phyloP scores from a whole-genome alignment of 2,113 vertebrate species.

The Serilophus lunatus region DNA sequence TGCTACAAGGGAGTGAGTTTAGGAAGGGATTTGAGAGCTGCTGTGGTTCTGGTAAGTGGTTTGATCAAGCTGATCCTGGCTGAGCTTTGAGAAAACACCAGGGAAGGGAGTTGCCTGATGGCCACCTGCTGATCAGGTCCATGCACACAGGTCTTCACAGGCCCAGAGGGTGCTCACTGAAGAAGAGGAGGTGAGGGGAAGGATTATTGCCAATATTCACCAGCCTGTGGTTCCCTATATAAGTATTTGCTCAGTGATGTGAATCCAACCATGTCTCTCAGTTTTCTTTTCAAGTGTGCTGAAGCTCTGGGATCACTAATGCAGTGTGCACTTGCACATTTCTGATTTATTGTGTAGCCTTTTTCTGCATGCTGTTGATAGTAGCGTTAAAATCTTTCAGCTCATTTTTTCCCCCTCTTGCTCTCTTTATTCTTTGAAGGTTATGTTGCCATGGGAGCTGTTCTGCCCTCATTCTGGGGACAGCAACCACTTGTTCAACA shows the following conservation, averaged over 20 bases:
- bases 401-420: accelerated
- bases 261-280: neutral
- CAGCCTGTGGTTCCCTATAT: neutral
- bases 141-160: neutral
- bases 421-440: slow-evolving; percentile 70
- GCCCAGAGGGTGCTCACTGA: neutral
- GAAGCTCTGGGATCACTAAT: neutral
- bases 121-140: neutral
- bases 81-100: neutral
- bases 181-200: neutral
- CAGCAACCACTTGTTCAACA: slow-evolving; percentile 93
- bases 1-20: neutral
- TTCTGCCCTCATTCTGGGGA: slow-evolving; percentile 94
- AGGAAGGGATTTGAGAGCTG: neutral
- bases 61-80: neutral
- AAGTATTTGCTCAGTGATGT: neutral
- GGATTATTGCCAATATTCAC: neutral
- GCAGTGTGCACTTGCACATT: neutral
- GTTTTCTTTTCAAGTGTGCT: neutral
- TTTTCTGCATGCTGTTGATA: neutral
- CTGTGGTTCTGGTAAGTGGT: neutral
- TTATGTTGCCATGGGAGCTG: slow-evolving; percentile 98
- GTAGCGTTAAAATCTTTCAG: neutral
- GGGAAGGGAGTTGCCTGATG: neutral
- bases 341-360: neutral